Evolutionary conservation across 2,888 invertebrate species (phyloP), one percentile per base, ranked within the genome.

Genomic region (Trichopria drosophilae): DNA sequence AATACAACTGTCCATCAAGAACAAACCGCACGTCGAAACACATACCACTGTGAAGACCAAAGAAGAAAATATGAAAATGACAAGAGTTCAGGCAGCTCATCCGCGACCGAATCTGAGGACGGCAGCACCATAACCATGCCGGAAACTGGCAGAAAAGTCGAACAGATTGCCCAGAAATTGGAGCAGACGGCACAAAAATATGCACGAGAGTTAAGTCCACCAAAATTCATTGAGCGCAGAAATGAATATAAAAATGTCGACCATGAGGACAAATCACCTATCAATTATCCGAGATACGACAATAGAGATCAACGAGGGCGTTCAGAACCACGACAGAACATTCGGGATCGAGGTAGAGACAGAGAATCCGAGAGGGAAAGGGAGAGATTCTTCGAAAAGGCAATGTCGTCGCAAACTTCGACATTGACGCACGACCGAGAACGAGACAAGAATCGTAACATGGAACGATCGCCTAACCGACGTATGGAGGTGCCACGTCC

Each of bases 181-280:
- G 75, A 75, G 47, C 75, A 75, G 49, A 75, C 75, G 0, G 75
- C 75, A 1, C 75, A 75, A 45, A 75, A 73, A 41, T 75, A 75
- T 43, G 75, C 75, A 0, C 59, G 73, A 3, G 75, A 75, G 40
- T 70, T 73, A 39, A 75, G 75, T 31, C 75, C 74, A 0, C 71
- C 75, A 4, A 75, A 75, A 42, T 73, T 71, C 48, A 61, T 68
- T 1, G 73, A 75, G n/a, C 59, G 71, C 3, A 51, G 57, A 2
- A 59, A 51, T 31, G 63, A 66, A 3, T 67, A 69, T 36, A 60
- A 57, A 10, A 57, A 57, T 3, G 69, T 65, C 22, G 64, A 51
- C 37, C 48, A 59, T n/a, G 68, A 71, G 24, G 32, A n/a, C n/a
- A n/a, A n/a, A 34, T 29, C 57, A 36, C 26, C 49, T 42, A 29